phyloP scores from a whole-genome alignment of 1,140 invertebrate genomes.

The Artemia franciscana region DNA sequence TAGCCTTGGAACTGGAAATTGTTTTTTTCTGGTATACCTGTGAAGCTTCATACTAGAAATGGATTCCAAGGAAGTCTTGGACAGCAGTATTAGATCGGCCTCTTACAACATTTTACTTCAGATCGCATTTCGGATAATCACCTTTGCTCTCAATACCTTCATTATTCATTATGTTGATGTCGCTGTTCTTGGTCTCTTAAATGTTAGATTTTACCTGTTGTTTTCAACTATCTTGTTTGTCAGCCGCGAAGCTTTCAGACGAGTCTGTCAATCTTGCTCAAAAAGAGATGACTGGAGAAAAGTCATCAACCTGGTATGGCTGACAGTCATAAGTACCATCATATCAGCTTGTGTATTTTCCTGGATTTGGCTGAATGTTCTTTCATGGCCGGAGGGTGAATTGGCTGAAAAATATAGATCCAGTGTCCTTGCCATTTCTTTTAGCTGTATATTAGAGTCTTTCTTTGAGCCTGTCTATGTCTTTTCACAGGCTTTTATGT shows the following conservation, averaged over 20 bases:
- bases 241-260: conserved; percentile 69
- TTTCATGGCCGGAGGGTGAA: conserved; percentile 29
- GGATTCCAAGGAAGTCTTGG: too few species aligned
- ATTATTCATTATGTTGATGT: conserved; percentile 69
- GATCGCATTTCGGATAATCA: conserved; percentile 49
- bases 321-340: conserved; percentile 55
- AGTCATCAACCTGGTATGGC: conserved; percentile 80
- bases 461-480: conserved; percentile 50
- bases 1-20: too few species aligned
- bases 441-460: conserved; percentile 59
- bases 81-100: too few species aligned
- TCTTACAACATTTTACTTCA: too few species aligned
- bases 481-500: conserved; percentile 63
- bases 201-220: conserved; percentile 67
- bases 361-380: conserved; percentile 56
- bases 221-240: conserved; percentile 82
- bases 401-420: conserved; percentile 39
- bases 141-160: conserved; percentile 77
- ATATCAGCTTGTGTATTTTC: conserved; percentile 44
- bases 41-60: too few species aligned
- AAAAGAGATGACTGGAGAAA: conserved; percentile 55
- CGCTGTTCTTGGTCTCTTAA: conserved; percentile 78
- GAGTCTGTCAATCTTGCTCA: conserved; percentile 60
- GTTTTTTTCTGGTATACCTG: too few species aligned
- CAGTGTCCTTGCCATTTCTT: conserved; percentile 52